Evolutionary conservation across 1,140 invertebrate genomes (phyloP), one percentile per base, ranked within the genome.

Genomic region (Vanessa atalanta): DNA sequence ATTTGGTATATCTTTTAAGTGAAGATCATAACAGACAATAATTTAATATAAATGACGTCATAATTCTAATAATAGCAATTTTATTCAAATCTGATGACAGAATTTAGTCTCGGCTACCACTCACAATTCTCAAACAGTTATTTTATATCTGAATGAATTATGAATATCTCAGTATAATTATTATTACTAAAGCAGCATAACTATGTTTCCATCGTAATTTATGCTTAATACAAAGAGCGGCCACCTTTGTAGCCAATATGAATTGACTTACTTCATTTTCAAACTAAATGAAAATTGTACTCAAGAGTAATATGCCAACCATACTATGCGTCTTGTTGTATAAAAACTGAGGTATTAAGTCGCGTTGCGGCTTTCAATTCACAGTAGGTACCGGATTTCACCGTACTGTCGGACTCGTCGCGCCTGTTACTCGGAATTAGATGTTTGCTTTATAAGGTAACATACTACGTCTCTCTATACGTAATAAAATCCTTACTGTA

Each of bases 341-440:
- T 64, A 84, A 80, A 81, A 81, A 79, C 74, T 74, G 72, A 77
- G 66, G 64, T 75, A 76, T 78, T 72, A 70, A 72, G 63, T 69
- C 57, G 72, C 67, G 70, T 76, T 75, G 79, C 78, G 74, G 82
- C 84, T 90, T 88, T 88, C 83, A 78, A 83, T 88, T 88, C 87
- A 77, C 76, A 73, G 78, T 82, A 83, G 73, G 51, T 83, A 79
- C 74, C 66, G 70, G 79, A 82, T 90, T 90, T 88, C 88, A 80
- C 85, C 77, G 76, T 74, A 79, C 79, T 78, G 79, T 81, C 77
- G 72, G 75, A 78, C 80, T 79, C 13, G 78, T 50, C 55, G 73
- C 77, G 84, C 84, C 73, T 80, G 82, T 84, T 82, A 73, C 73
- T 48, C 73, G 70, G 68, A 37, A 61, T 31, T 61, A 61, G 31